A percentile compares a stretch with the other conserved stretches of the same genome.
phyloP scores from a whole-genome alignment of 2,797 vertebrate genomes.

The Sphenopsis melanotis region DNA sequence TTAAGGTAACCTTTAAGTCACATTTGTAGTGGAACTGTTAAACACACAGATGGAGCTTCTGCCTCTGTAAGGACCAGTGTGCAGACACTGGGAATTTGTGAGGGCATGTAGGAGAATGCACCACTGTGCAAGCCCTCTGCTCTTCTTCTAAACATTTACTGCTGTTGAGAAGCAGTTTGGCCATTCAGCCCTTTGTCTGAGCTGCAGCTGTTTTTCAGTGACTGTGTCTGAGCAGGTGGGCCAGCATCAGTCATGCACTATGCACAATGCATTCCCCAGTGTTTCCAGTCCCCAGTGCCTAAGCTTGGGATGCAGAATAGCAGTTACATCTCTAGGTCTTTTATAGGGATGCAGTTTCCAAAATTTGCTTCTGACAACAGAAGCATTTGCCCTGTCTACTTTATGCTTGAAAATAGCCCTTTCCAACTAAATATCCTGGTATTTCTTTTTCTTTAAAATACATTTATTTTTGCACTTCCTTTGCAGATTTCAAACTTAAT shows the following conservation, averaged over 20 bases:
- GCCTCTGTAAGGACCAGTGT: background rate
- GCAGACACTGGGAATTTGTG: background rate
- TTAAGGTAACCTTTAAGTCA: background rate
- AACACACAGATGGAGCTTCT: background rate
- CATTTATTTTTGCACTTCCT: background rate
- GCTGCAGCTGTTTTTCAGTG: slow-evolving; percentile 6
- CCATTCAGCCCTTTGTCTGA: background rate
- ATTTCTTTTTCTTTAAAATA: background rate
- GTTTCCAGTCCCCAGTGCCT: background rate
- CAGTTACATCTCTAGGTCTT: background rate
- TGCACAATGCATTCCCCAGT: accelerated
- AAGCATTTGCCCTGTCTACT: background rate
- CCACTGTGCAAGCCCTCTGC: background rate
- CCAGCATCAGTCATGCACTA: background rate
- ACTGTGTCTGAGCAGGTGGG: background rate
- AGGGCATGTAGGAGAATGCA: background rate
- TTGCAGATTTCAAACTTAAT: background rate
- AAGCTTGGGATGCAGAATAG: background rate
- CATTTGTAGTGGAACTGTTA: background rate
- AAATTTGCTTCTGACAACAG: background rate
- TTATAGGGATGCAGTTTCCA: background rate
- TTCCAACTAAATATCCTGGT: background rate
- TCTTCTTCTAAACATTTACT: background rate
- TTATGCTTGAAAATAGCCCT: background rate
- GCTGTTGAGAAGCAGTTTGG: background rate